Evolutionary conservation across 2,113 vertebrate genomes (phyloP).

Genomic region (Cyphomyrus discorhynchus): DNA sequence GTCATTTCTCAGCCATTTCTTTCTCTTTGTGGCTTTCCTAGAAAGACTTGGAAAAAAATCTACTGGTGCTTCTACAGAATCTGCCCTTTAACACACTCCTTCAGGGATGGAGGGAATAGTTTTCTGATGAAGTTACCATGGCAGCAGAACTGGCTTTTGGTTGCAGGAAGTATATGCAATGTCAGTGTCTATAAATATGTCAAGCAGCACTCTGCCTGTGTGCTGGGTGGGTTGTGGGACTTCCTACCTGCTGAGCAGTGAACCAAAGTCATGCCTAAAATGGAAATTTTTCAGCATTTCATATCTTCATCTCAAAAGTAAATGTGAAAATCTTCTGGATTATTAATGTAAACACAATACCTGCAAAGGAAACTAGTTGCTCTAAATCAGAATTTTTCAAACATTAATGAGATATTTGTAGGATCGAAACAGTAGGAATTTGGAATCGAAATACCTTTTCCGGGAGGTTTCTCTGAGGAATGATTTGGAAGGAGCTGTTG

Average conservation of each 20-base stretch:
- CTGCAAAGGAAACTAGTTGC: not conserved
- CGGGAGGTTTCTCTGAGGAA: not conserved
- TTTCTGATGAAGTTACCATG: not conserved
- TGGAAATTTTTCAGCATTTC: not conserved
- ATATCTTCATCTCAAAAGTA: not conserved
- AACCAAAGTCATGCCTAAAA: not conserved
- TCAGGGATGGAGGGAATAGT: not conserved
- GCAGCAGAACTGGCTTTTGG: slow-evolving; percentile 3
- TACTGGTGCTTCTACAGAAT: not conserved
- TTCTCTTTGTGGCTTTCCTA: not conserved
- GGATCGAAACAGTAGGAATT: not conserved
- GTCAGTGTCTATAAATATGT: slow-evolving; percentile 11
- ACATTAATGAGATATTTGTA: not conserved
- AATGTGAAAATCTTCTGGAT: not conserved
- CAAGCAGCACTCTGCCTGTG: not conserved
- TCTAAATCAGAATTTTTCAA: not conserved
- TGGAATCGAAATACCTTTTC: not conserved
- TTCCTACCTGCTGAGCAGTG: not conserved
- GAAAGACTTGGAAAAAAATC: not conserved
- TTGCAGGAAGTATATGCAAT: slow-evolving; percentile 12
- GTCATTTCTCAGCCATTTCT: not conserved
- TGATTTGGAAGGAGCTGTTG: not conserved
- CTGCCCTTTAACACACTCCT: slow-evolving; percentile 9
- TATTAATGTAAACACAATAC: not conserved
- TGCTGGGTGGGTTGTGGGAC: not conserved